Evolutionary conservation across 2,888 invertebrate species (phyloP), one percentile per base, ranked within the genome.

Genomic region (Oscheius sp.): DNA sequence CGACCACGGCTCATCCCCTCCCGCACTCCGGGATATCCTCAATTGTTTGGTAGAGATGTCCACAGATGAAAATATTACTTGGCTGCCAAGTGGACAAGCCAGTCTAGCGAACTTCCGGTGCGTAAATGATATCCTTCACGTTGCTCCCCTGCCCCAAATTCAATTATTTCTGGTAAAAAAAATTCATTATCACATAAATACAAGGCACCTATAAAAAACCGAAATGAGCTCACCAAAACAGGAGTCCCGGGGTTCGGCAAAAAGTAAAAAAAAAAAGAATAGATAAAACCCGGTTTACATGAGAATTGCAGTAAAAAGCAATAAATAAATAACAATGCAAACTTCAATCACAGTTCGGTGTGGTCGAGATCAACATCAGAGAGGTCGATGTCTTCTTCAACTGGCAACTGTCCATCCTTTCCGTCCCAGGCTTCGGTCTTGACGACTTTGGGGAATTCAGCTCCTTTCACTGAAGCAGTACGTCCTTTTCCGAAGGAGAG

Each of bases 401-500:
- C 78, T 56, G 85, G 85, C 56, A 90, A 89, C 85, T 88, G 88
- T 76, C 89, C 91, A 85, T 91, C 91, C 82, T 91, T 91, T 27
- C 91, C 91, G 81, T 91, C 91, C 91, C 91, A 91, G 0, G 89
- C 76, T 18, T 89, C 88, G 25, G 81, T 81, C 23, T 81, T 85
- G 21, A 78, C 75, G 56, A 90, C 84, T 66, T 84, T 83, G 16
- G 91, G 91, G 76, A 91, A 82, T 56, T 77, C 91, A 0, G 93
- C 93, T 21, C 94, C 95, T 84, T 74, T 93, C 0, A 96, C 92
- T 0, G 96, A 94, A 0, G 94, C 93, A 0, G 96, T 96, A 64
- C 94, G 93, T 0, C 96, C 96, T 79, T 94, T 93, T 0, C 97
- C 97, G 89, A 93, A 96, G 9, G 95, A 94, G 29, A 98, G 91